phyloP scores from a whole-genome alignment of 2,113 vertebrate species.

The Paraplagusia blochii region DNA sequence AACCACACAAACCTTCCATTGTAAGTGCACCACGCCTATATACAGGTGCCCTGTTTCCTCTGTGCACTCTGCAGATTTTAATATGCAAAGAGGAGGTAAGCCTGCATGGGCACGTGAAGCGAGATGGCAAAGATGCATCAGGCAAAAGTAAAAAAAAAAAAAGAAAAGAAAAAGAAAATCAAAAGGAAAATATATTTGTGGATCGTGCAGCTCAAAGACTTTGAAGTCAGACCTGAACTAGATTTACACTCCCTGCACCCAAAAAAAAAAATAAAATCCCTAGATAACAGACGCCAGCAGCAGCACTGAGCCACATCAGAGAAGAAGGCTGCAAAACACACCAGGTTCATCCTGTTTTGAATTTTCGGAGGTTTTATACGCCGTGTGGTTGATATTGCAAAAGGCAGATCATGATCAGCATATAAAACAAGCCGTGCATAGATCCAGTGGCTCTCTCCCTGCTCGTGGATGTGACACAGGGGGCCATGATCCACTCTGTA shows the following conservation, averaged over 20 bases:
- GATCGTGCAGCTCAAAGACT: conserved; percentile 29
- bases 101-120: conserved; percentile 32
- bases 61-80: conserved; percentile 16
- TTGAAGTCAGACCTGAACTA: conserved; percentile 46
- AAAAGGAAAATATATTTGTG: conserved; percentile 16
- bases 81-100: conserved; percentile 23
- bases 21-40: conserved; percentile 35
- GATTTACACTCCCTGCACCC: conserved; percentile 15
- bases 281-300: conserved; percentile 11
- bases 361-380: neutral
- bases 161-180: neutral
- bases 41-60: conserved; percentile 38
- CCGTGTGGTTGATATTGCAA: neutral
- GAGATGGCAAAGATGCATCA: conserved; percentile 13
- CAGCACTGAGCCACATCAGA: conserved; percentile 13
- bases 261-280: conserved; percentile 8
- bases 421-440: neutral
- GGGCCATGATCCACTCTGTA: neutral
- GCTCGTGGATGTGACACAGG: neutral
- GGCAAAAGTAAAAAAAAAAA: neutral
- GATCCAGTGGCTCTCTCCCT: neutral
- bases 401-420: neutral
- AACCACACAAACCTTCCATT: conserved; percentile 42
- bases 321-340: conserved; percentile 8
- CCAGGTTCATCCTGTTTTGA: conserved; percentile 2